These are phyloP conservation scores for Chymomyza costata DNA, from an alignment of 1,140 invertebrate genomes.

Conservation along the genomic window DNA sequence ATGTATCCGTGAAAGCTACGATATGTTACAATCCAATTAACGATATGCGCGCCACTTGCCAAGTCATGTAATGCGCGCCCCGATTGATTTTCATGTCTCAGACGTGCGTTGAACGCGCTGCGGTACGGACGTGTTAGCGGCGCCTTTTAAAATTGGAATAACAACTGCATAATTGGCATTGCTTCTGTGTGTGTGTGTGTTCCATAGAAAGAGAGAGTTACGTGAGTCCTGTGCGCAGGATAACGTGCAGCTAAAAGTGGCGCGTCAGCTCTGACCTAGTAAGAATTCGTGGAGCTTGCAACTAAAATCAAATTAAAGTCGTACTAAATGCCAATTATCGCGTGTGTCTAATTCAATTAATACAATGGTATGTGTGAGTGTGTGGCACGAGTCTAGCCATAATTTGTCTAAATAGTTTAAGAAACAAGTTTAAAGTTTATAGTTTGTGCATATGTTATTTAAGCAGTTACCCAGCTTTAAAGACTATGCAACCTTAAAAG, in stretches of 20 bases:
- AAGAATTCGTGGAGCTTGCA: not conserved
- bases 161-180: slow-evolving; percentile 7
- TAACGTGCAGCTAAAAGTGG: not conserved
- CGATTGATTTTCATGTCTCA: slow-evolving; percentile 63
- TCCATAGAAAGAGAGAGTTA: slow-evolving; percentile 4
- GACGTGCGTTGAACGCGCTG: slow-evolving; percentile 63
- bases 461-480: no score
- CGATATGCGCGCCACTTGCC: slow-evolving; percentile 19
- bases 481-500: slow-evolving; percentile 26
- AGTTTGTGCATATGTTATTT: no score
- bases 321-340: slow-evolving; percentile 54
- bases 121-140: slow-evolving; percentile 65
- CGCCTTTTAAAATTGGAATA: slow-evolving; percentile 12
- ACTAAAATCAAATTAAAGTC: slow-evolving; percentile 38
- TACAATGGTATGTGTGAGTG: slow-evolving; percentile 58
- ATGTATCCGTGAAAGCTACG: slow-evolving; percentile 27
- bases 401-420: not conserved
- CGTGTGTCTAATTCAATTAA: slow-evolving; percentile 56
- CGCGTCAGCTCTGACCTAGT: not conserved
- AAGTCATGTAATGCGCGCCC: slow-evolving; percentile 24
- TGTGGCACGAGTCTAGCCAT: not conserved
- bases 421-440: no score
- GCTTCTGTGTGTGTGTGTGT: not conserved
- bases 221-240: slow-evolving; percentile 20
- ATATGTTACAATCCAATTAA: slow-evolving; percentile 75